phyloP scores from a whole-genome alignment of 1,140 invertebrate genomes.

The Stegodyphus mimosarum region DNA sequence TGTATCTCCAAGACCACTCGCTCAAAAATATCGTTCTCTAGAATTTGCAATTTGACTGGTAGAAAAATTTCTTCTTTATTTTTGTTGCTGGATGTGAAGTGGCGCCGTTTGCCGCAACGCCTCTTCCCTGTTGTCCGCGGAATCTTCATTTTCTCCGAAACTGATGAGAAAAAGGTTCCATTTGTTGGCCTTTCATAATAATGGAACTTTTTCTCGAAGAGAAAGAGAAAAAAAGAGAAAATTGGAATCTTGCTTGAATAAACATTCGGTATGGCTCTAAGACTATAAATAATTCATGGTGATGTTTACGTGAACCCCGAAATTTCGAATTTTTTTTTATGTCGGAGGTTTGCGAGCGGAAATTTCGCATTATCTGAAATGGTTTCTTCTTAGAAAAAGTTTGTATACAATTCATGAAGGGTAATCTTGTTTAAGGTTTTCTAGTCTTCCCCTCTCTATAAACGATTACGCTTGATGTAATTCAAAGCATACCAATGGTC shows the following conservation, averaged over 20 bases:
- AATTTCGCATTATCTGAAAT: slow-evolving; percentile 60
- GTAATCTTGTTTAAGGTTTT: slow-evolving; percentile 57
- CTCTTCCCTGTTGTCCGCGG: slow-evolving; percentile 52
- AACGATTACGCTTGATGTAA: slow-evolving; percentile 55
- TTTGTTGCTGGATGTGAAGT: slow-evolving; percentile 13
- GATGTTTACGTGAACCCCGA: slow-evolving; percentile 58
- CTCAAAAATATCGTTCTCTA: slow-evolving; percentile 49
- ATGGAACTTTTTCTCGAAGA: slow-evolving; percentile 44
- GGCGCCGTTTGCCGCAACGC: slow-evolving; percentile 48
- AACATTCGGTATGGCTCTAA: slow-evolving; percentile 58
- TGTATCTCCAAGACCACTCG: neutral
- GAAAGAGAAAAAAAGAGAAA: slow-evolving; percentile 45
- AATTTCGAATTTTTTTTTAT: slow-evolving; percentile 43
- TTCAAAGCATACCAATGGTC: slow-evolving; percentile 34
- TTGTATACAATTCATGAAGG: slow-evolving; percentile 59
- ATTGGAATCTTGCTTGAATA: slow-evolving; percentile 61
- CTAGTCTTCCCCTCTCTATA: slow-evolving; percentile 36
- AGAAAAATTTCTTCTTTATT: slow-evolving; percentile 51
- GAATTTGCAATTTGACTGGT: slow-evolving; percentile 60
- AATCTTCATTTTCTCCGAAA: slow-evolving; percentile 57
- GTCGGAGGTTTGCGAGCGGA: slow-evolving; percentile 51
- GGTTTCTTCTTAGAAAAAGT: slow-evolving; percentile 39
- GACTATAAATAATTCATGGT: slow-evolving; percentile 61
- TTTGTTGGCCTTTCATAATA: slow-evolving; percentile 61
- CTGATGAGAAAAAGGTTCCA: slow-evolving; percentile 60